Percentiles rank a stretch among this genome's conserved stretches.
Conservation (phyloP, 2,113 vertebrate species). For the Plotosus lineatus region DNA sequence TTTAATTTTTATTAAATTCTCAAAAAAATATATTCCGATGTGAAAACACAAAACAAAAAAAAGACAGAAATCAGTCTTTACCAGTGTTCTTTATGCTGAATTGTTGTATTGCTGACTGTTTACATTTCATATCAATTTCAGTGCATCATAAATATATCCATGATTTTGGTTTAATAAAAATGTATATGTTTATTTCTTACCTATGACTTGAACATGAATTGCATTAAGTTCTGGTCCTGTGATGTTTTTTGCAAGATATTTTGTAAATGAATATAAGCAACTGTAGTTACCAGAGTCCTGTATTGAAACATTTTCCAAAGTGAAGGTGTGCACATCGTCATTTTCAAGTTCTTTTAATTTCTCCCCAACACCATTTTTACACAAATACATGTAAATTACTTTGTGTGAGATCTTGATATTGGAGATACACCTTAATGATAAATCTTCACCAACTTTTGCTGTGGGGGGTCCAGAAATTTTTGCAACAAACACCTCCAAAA, state of each 20-base stretch:
- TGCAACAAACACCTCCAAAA: neutral
- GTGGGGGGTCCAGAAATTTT: neutral
- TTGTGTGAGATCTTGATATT: neutral
- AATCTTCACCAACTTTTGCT: neutral
- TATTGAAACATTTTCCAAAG: neutral
- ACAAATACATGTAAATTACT: constrained; percentile 15
- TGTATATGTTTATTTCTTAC: neutral
- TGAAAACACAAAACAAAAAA: no score
- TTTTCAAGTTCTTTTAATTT: neutral
- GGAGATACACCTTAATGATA: neutral
- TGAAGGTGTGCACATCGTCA: neutral
- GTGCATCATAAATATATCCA: no score
- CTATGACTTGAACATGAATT: neutral
- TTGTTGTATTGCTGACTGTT: no score
- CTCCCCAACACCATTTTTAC: constrained; percentile 25
- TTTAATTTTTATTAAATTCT: no score
- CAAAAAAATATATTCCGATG: no score
- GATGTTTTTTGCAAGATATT: neutral
- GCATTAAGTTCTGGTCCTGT: neutral
- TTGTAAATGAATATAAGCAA: neutral
- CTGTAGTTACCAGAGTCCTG: constrained; percentile 14
- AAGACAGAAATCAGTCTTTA: no score
- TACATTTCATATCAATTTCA: no score
- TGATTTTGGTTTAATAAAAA: no score
- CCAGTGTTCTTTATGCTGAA: no score